phyloP scores from a whole-genome alignment of 2,113 vertebrate species.

The Cyphomyrus plagiostoma region DNA sequence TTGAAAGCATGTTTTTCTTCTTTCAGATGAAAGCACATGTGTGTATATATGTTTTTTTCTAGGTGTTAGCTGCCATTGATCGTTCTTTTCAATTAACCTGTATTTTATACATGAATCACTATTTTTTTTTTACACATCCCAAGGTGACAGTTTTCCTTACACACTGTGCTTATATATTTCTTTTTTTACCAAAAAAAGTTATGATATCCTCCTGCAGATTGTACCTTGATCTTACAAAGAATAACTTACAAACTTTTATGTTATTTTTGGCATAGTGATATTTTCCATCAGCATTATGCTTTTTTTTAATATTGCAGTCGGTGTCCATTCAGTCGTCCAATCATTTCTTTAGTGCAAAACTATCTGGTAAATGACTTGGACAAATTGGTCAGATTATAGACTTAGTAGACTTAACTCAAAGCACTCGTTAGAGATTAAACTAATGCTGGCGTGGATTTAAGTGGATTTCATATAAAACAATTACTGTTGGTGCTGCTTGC shows the following conservation, averaged over 20 bases:
- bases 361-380: background rate
- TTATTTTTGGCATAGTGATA: background rate
- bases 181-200: background rate
- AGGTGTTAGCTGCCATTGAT: background rate
- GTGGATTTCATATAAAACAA: background rate
- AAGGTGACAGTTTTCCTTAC: background rate
- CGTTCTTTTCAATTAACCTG: background rate
- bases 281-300: background rate
- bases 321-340: background rate
- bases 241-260: background rate
- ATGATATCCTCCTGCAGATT: background rate
- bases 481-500: background rate
- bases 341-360: background rate
- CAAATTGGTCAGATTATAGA: background rate
- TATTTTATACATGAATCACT: background rate
- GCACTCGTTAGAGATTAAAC: background rate
- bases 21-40: background rate
- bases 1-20: background rate
- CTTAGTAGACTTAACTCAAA: background rate
- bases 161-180: background rate
- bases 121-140: background rate
- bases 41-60: background rate
- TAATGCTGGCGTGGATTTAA: background rate
- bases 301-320: background rate
- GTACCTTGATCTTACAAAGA: background rate